Percentiles rank a stretch among this genome's conserved stretches.
These are phyloP conservation scores for Brachypodius melanocephalos DNA, from an alignment of 2,113 vertebrate genomes.

Conservation along the genomic window DNA sequence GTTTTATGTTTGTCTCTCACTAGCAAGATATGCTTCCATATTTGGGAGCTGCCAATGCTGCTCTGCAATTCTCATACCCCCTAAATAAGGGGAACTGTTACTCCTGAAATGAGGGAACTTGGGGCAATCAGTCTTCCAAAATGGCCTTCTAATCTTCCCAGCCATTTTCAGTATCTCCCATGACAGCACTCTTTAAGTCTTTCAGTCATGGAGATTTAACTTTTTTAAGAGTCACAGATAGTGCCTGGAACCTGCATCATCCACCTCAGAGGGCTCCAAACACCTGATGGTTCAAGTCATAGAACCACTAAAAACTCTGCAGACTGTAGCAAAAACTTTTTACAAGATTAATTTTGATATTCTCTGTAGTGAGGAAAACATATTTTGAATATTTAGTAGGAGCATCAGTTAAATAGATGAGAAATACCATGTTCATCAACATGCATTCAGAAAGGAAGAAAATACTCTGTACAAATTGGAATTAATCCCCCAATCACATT, in stretches of 20 bases:
- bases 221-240: not conserved
- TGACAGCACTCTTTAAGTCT: not conserved
- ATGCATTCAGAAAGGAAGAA: not conserved
- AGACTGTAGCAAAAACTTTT: not conserved
- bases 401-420: not conserved
- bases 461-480: not conserved
- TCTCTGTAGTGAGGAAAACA: not conserved
- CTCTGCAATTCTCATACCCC: not conserved
- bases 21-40: not conserved
- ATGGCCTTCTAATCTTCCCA: not conserved
- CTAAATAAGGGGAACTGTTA: not conserved
- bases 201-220: not conserved
- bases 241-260: not conserved
- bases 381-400: not conserved
- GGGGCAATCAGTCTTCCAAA: not conserved
- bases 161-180: not conserved
- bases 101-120: not conserved
- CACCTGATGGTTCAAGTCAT: not conserved
- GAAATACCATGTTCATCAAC: not conserved
- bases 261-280: accelerated
- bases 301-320: not conserved
- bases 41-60: not conserved
- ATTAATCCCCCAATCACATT: not conserved
- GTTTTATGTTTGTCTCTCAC: not conserved
- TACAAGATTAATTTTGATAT: not conserved